Conservation (phyloP, 2,888 invertebrate species). For the Flabesymbios commensalis region DNA sequence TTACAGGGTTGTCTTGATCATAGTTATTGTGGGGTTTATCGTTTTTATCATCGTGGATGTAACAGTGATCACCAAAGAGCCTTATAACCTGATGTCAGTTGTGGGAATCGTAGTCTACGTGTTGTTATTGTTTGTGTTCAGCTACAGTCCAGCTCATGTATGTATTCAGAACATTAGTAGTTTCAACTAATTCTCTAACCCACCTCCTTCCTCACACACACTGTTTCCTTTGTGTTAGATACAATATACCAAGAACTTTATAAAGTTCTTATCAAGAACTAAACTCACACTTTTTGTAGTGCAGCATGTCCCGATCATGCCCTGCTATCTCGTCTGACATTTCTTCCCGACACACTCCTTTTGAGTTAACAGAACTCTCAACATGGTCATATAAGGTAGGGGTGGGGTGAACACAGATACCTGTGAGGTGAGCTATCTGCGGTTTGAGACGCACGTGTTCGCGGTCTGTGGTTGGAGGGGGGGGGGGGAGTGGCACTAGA, state of each 20-base stretch:
- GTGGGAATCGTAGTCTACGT: slow-evolving; percentile 47
- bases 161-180: background rate
- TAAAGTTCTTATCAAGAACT: no score
- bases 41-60: slow-evolving; percentile 45
- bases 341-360: background rate
- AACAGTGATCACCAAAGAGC: slow-evolving; percentile 34
- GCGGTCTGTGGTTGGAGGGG: no score
- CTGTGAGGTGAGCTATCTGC: no score
- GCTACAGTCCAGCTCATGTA: slow-evolving; percentile 49
- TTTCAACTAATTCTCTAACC: background rate
- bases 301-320: no score
- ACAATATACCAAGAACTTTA: background rate
- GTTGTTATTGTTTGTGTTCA: slow-evolving; percentile 45
- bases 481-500: no score
- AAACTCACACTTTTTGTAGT: no score
- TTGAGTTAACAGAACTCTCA: no score
- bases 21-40: slow-evolving; percentile 11
- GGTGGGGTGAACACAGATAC: no score
- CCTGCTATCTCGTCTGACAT: no score
- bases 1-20: slow-evolving; percentile 14
- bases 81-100: slow-evolving; percentile 48
- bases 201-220: background rate
- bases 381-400: no score
- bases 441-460: no score
- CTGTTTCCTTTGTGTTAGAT: background rate